phyloP scores from a whole-genome alignment of 1,140 invertebrate species.

The Drosophila sturtevanti region DNA sequence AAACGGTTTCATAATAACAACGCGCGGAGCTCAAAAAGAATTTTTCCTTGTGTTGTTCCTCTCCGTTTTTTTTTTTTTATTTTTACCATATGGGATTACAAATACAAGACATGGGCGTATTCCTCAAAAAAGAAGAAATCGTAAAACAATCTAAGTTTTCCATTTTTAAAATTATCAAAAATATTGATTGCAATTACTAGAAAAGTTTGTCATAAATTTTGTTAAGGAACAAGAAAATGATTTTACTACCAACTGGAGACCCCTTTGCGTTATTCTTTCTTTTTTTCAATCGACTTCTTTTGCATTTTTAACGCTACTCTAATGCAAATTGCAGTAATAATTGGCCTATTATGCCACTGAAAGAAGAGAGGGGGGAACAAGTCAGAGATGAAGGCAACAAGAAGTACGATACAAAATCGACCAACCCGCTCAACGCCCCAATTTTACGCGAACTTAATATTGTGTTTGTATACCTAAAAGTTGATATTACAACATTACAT shows the following conservation, averaged over 20 bases:
- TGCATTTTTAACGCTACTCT: slow-evolving; percentile 49
- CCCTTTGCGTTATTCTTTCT: no score
- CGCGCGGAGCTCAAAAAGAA: slow-evolving; percentile 64
- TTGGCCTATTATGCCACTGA: slow-evolving; percentile 78
- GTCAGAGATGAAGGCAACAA: slow-evolving; percentile 8
- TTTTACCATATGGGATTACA: slow-evolving; percentile 44
- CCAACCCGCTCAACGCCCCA: slow-evolving; percentile 50
- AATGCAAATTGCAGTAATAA: slow-evolving; percentile 81
- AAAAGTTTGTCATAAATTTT: no score
- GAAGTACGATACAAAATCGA: slow-evolving; percentile 50
- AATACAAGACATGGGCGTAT: slow-evolving; percentile 1
- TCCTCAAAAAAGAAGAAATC: background rate
- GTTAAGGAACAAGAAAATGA: no score
- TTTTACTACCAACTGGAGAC: no score
- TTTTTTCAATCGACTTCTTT: background rate
- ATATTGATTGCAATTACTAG: background rate
- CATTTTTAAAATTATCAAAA: background rate
- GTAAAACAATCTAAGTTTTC: background rate
- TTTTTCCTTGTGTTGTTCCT: slow-evolving; percentile 40
- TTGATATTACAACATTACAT: slow-evolving; percentile 53
- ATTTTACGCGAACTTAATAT: slow-evolving; percentile 66
- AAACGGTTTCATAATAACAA: slow-evolving; percentile 81
- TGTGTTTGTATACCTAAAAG: slow-evolving; percentile 68
- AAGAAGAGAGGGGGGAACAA: slow-evolving; percentile 8
- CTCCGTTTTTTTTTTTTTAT: slow-evolving; percentile 17